Conservation (phyloP, 2,888 invertebrate genomes). For the Euplagia quadripunctaria region DNA sequence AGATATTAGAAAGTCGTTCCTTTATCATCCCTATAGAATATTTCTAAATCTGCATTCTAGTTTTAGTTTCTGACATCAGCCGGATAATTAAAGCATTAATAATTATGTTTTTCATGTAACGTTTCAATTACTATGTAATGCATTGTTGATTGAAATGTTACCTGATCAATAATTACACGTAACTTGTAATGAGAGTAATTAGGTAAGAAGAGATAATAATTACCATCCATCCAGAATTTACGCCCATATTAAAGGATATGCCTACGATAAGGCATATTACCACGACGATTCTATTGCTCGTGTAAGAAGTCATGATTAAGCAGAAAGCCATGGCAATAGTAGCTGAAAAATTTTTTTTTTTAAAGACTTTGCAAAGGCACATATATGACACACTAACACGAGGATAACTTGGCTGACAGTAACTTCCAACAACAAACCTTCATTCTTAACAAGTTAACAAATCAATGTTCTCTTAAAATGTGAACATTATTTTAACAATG, state of each 20-base stretch:
- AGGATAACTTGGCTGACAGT: too few relatives aligned
- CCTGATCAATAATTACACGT: background rate
- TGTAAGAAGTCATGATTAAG: slow-evolving; percentile 72
- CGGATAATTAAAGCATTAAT: background rate
- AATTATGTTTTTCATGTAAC: background rate
- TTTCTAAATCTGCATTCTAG: background rate
- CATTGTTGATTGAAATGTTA: background rate
- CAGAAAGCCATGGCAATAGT: slow-evolving; percentile 58
- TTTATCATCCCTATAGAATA: background rate
- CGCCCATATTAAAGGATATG: slow-evolving; percentile 85
- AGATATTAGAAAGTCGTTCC: too few relatives aligned
- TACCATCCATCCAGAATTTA: slow-evolving; percentile 87
- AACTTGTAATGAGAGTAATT: background rate
- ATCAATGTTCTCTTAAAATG: background rate
- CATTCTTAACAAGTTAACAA: background rate
- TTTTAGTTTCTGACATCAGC: too few relatives aligned
- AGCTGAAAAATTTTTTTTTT: slow-evolving; percentile 51
- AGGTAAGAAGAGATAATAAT: slow-evolving; percentile 15
- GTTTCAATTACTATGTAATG: background rate
- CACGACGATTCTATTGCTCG: slow-evolving; percentile 73
- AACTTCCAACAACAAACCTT: background rate
- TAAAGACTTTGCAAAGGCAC: background rate
- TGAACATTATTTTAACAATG: too few relatives aligned
- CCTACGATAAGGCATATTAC: slow-evolving; percentile 85
- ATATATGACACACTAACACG: background rate